These are phyloP conservation scores for Halictus rubicundus DNA, from an alignment of 1,140 invertebrate genomes.

Conservation along the genomic window DNA sequence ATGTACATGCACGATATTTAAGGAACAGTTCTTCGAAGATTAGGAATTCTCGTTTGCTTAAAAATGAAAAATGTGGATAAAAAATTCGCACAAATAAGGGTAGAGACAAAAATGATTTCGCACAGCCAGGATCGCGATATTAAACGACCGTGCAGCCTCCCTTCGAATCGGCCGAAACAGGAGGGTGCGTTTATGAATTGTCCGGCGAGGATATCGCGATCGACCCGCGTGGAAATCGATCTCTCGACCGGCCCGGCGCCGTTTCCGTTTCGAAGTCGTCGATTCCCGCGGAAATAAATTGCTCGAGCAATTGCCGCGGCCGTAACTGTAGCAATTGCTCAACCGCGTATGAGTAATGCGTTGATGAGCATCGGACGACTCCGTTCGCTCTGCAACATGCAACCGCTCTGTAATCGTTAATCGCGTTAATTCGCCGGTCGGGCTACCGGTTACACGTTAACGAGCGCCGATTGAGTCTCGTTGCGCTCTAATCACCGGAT, in stretches of 20 bases:
- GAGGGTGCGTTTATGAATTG: conserved; percentile 57
- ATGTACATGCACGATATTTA: no score
- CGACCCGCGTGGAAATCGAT: conserved; percentile 51
- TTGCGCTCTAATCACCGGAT: not conserved
- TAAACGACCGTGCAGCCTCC: conserved; percentile 36
- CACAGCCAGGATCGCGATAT: no score
- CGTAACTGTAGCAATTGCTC: conserved; percentile 6
- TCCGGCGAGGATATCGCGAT: conserved; percentile 55
- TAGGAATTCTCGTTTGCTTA: no score
- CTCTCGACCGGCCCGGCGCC: not conserved
- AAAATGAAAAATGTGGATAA: no score
- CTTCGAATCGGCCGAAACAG: conserved; percentile 41
- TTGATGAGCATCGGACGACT: not conserved
- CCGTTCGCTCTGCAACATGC: not conserved
- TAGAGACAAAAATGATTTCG: no score
- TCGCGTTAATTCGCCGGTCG: not conserved
- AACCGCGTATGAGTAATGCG: conserved; percentile 4
- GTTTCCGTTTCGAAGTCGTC: conserved; percentile 6
- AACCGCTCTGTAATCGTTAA: not conserved
- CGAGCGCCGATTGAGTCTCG: not conserved
- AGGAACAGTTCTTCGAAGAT: no score
- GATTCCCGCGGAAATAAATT: conserved; percentile 37
- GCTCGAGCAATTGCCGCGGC: conserved; percentile 25
- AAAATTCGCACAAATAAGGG: no score
- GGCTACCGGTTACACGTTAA: no score